Evolutionary conservation across 2,113 vertebrate genomes (phyloP).

Genomic region (Leptocoma aspasia): DNA sequence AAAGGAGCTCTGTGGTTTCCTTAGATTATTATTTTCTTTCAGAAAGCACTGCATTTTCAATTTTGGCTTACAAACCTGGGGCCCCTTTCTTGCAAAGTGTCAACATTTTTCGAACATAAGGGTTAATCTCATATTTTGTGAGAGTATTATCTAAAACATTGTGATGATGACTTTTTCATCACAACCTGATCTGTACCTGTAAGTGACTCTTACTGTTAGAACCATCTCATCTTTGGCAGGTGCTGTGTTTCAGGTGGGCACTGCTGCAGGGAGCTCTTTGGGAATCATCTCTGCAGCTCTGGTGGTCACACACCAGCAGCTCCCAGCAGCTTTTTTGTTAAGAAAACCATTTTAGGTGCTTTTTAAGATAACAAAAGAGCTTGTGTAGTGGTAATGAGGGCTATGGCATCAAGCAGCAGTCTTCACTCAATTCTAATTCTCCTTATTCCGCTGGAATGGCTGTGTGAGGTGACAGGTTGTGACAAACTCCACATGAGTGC

Average conservation of each 20-base stretch:
- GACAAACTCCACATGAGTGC: not conserved
- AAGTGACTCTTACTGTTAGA: not conserved
- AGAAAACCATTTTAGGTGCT: not conserved
- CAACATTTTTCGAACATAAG: not conserved
- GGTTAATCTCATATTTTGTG: not conserved
- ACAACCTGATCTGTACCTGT: not conserved
- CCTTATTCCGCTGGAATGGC: fast-evolving
- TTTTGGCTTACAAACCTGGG: not conserved
- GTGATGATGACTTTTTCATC: not conserved
- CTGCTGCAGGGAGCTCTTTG: not conserved
- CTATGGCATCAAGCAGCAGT: not conserved
- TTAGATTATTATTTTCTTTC: not conserved
- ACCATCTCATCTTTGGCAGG: not conserved
- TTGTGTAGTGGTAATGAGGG: not conserved
- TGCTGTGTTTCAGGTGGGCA: not conserved
- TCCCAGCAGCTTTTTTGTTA: not conserved
- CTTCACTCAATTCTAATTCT: not conserved
- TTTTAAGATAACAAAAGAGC: not conserved
- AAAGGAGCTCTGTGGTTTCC: not conserved
- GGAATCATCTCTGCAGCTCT: not conserved
- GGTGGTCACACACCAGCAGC: not conserved
- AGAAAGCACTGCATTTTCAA: not conserved
- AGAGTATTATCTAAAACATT: not conserved
- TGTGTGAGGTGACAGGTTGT: not conserved
- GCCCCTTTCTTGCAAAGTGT: not conserved